phyloP scores from a whole-genome alignment of 2,113 vertebrate genomes.

The Athene noctua region DNA sequence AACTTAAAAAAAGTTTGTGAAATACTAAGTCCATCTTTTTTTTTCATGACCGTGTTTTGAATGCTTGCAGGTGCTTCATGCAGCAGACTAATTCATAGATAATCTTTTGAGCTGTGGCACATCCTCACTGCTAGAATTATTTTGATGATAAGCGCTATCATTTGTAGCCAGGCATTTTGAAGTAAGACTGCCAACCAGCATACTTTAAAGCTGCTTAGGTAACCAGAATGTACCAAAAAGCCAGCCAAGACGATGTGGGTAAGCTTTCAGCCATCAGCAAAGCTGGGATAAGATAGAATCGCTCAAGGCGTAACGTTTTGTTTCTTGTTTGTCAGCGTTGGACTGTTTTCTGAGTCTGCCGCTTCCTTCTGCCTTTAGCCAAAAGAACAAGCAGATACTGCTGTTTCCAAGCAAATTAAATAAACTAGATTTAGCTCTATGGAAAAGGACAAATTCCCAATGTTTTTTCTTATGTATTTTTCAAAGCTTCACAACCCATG shows the following conservation, averaged over 20 bases:
- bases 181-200: not conserved
- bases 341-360: not conserved
- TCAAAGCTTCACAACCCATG: not conserved
- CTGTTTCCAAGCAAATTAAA: not conserved
- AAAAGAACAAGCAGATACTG: not conserved
- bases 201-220: not conserved
- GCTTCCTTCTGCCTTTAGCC: not conserved
- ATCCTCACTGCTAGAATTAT: not conserved
- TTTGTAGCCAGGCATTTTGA: not conserved
- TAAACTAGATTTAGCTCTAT: not conserved
- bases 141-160: not conserved
- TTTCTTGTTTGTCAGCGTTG: not conserved
- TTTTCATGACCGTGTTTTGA: not conserved
- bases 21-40: not conserved
- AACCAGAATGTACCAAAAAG: not conserved
- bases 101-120: not conserved
- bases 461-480: not conserved
- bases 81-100: not conserved
- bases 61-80: not conserved
- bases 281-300: not conserved
- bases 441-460: not conserved
- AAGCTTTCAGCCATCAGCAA: not conserved
- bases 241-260: not conserved
- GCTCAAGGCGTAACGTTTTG: not conserved
- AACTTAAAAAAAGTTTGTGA: not conserved